phyloP scores from a whole-genome alignment of 1,140 invertebrate genomes.

The Heliconius himera region DNA sequence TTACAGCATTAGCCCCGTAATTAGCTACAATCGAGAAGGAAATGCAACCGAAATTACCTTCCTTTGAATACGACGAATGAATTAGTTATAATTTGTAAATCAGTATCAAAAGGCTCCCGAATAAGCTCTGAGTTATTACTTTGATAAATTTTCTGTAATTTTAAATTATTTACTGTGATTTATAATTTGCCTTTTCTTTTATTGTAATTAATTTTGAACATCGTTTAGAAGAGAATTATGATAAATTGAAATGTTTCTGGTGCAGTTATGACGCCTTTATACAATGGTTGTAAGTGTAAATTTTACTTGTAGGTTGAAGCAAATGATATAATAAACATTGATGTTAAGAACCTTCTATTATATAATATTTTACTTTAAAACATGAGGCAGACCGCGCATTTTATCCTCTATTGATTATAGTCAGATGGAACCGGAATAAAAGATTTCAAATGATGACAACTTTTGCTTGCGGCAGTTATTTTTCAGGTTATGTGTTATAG shows the following conservation, averaged over 20 bases:
- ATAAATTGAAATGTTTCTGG: background rate
- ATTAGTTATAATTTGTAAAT: slow-evolving; percentile 10
- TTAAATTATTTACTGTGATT: slow-evolving; percentile 3
- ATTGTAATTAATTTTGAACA: background rate
- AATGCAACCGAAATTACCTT: background rate
- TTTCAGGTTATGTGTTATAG: no score
- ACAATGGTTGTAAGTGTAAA: no score
- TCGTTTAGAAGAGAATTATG: background rate
- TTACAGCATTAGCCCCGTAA: slow-evolving; percentile 1
- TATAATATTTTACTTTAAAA: no score
- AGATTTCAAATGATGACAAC: no score
- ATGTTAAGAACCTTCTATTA: no score
- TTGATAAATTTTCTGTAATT: background rate
- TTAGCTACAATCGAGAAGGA: slow-evolving; percentile 2
- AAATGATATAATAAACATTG: no score
- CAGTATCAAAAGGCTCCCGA: background rate
- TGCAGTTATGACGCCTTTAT: background rate
- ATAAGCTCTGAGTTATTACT: background rate
- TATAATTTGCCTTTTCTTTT: background rate
- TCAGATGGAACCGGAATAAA: no score
- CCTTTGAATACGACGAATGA: background rate
- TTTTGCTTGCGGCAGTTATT: no score
- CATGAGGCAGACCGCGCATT: no score
- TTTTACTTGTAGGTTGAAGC: background rate
- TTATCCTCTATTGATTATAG: no score